A percentile compares a stretch with the other conserved stretches of the same genome.
Conservation (phyloP, 2,888 invertebrate species). For the Machimus atricapillus region DNA sequence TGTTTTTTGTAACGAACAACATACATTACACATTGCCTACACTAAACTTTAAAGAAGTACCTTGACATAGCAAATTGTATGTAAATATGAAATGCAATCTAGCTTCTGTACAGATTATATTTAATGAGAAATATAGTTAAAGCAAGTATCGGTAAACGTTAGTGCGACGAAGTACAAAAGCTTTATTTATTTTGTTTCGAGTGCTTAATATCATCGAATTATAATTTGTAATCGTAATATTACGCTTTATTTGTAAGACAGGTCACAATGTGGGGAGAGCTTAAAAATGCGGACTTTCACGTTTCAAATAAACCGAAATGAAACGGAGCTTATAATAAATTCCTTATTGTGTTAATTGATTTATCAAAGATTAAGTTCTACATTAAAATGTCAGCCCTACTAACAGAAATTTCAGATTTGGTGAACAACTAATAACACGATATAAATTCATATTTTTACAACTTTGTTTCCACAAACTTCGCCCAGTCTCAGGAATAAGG, state of each 20-base stretch:
- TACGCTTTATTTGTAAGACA: background rate
- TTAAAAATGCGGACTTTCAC: background rate
- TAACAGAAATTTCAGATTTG: no score
- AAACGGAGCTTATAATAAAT: background rate
- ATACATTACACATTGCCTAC: slow-evolving; percentile 20
- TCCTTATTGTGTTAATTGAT: background rate
- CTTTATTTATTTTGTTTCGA: slow-evolving; percentile 1
- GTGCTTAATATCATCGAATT: slow-evolving; percentile 6
- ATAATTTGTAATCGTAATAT: background rate
- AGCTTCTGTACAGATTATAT: slow-evolving; percentile 23
- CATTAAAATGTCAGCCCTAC: no score
- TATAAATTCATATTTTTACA: no score
- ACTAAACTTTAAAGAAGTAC: slow-evolving; percentile 15
- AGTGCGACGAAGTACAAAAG: slow-evolving; percentile 33
- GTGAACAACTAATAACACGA: no score
- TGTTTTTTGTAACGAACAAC: background rate
- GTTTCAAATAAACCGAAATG: background rate
- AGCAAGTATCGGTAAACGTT: slow-evolving; percentile 6
- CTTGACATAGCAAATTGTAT: slow-evolving; percentile 26
- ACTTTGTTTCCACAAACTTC: no score
- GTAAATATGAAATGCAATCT: background rate
- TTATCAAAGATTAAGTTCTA: no score
- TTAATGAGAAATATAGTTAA: slow-evolving; percentile 11
- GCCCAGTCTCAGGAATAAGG: no score
- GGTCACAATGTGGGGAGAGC: background rate